phyloP scores from a whole-genome alignment of 2,113 vertebrate species.

The Tetrax tetrax region DNA sequence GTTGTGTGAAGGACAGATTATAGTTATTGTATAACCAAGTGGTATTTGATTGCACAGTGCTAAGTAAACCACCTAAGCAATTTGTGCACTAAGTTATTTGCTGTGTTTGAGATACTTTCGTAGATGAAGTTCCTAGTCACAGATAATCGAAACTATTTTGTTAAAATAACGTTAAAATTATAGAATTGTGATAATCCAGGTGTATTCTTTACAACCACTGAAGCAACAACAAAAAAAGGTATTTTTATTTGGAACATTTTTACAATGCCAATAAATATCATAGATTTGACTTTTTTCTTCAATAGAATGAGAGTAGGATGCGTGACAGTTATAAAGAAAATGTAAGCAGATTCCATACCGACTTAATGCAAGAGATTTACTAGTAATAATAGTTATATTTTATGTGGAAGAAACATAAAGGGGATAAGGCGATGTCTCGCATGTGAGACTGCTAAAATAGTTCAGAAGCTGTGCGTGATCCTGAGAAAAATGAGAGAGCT shows the following conservation, averaged over 20 bases:
- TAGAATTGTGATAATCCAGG: background rate
- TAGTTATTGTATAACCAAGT: background rate
- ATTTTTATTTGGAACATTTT: background rate
- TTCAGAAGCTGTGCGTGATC: background rate
- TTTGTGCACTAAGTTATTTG: too few relatives aligned
- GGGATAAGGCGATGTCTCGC: background rate
- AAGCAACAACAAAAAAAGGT: fast-evolving
- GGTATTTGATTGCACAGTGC: background rate
- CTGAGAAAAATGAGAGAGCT: background rate
- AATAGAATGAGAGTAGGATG: too few relatives aligned
- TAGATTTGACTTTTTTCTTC: background rate
- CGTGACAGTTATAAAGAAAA: background rate
- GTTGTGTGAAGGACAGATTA: background rate
- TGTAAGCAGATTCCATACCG: background rate
- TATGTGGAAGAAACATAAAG: background rate
- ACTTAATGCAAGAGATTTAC: background rate
- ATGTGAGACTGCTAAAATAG: background rate
- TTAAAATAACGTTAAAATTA: background rate
- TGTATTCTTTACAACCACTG: background rate
- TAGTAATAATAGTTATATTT: background rate
- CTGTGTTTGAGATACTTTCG: background rate
- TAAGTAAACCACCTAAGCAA: background rate
- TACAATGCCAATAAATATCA: background rate
- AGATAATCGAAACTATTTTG: background rate
- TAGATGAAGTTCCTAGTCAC: background rate